Percentiles rank a stretch among this genome's conserved stretches.
phyloP scores from a whole-genome alignment of 2,888 invertebrate species.

The Drosophila subquinaria region DNA sequence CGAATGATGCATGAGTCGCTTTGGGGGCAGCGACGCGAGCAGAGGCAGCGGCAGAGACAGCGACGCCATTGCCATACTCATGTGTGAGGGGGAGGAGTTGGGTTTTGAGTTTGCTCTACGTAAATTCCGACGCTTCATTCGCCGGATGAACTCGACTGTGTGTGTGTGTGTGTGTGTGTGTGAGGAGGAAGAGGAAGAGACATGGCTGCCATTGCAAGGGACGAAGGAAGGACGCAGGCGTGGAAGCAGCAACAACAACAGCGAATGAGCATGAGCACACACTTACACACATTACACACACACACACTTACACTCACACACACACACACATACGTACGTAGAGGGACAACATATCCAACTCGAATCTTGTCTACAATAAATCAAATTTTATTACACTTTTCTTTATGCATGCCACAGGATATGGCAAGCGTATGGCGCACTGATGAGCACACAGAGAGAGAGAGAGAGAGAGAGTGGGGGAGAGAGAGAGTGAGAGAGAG shows the following conservation, averaged over 20 bases:
- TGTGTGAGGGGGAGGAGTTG: slow-evolving; percentile 8
- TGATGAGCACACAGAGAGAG: slow-evolving; percentile 68
- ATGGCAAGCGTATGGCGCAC: slow-evolving; percentile 80
- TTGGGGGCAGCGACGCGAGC: slow-evolving; percentile 50
- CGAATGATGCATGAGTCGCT: slow-evolving; percentile 83
- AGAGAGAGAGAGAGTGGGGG: no score
- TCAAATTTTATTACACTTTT: slow-evolving; percentile 86
- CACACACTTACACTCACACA: not conserved
- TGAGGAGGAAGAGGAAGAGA: slow-evolving; percentile 39
- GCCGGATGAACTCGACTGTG: slow-evolving; percentile 66
- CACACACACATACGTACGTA: slow-evolving; percentile 42
- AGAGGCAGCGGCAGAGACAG: slow-evolving; percentile 1
- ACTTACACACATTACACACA: slow-evolving; percentile 56
- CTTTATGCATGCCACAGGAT: slow-evolving; percentile 85
- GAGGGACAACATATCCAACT: slow-evolving; percentile 80
- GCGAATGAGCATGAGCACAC: slow-evolving; percentile 74
- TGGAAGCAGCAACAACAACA: slow-evolving; percentile 50
- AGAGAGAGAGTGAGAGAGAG: no score
- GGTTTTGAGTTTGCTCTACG: slow-evolving; percentile 39
- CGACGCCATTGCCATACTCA: slow-evolving; percentile 47
- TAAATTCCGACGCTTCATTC: slow-evolving; percentile 77
- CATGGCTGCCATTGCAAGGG: slow-evolving; percentile 59
- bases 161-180: not conserved
- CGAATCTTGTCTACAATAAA: slow-evolving; percentile 86
- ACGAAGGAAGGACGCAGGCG: slow-evolving; percentile 58